Evolutionary conservation across 2,113 vertebrate species (phyloP).

Genomic region (Heterochromis multidens): DNA sequence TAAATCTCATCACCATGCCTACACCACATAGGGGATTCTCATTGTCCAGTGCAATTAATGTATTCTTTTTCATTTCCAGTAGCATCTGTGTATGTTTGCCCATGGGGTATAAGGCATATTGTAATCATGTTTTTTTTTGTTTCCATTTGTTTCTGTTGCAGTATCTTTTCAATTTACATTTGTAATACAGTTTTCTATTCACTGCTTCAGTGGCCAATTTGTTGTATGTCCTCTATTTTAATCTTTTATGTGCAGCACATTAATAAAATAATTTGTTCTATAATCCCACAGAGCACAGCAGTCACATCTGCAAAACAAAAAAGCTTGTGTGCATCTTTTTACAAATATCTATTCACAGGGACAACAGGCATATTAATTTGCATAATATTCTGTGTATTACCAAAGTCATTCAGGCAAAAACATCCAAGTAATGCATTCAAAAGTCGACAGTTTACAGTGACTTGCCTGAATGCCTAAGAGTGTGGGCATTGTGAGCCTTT

Average conservation of each 20-base stretch:
- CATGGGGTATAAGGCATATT: background rate
- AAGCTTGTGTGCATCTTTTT: background rate
- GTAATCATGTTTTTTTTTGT: background rate
- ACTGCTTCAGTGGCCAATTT: constrained; percentile 2
- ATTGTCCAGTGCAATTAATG: background rate
- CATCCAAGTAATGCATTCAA: constrained; percentile 9
- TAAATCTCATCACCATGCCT: background rate
- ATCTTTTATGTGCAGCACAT: constrained; percentile 5
- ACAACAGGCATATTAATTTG: background rate
- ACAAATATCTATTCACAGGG: background rate
- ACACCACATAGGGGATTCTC: background rate
- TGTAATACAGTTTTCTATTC: background rate
- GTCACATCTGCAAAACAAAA: background rate
- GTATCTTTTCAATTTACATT: background rate
- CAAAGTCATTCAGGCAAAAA: constrained; percentile 19
- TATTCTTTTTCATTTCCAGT: background rate
- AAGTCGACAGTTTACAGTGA: background rate
- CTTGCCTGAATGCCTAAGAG: background rate
- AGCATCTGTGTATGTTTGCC: background rate
- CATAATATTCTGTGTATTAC: constrained; percentile 20
- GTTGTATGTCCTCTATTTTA: background rate
- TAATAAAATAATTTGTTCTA: constrained; percentile 8
- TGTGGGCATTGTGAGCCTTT: background rate
- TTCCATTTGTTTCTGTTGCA: background rate
- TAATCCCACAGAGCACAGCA: background rate